Evolutionary conservation across 1,140 invertebrate genomes (phyloP).

Genomic region (Chelonus insularis): DNA sequence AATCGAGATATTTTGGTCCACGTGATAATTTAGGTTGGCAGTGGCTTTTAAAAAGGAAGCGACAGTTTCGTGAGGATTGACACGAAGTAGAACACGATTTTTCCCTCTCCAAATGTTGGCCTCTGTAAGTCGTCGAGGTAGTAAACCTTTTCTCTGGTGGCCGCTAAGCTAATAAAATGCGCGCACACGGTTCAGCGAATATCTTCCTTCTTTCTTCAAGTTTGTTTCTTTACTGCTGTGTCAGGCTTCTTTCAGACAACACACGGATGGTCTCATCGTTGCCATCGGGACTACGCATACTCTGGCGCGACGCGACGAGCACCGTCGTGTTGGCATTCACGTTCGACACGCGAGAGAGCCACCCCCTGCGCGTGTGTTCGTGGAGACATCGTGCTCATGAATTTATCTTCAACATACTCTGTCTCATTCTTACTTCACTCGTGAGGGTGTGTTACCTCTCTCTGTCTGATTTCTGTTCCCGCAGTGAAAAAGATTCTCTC

Average conservation of each 20-base stretch:
- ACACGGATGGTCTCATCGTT: neutral
- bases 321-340: conserved; percentile 19
- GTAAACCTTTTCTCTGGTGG: conserved; percentile 15
- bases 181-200: conserved; percentile 27
- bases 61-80: conserved; percentile 4
- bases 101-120: neutral
- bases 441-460: neutral
- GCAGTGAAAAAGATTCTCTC: conserved; percentile 7
- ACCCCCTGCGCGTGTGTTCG: conserved; percentile 27
- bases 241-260: neutral
- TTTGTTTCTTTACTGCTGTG: neutral
- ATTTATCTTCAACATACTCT: conserved; percentile 39
- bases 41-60: neutral
- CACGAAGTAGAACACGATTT: conserved; percentile 5
- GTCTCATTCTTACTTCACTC: conserved; percentile 3
- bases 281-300: conserved; percentile 5
- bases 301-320: conserved; percentile 10
- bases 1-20: neutral
- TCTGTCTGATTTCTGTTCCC: conserved; percentile 8
- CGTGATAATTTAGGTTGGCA: neutral
- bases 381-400: conserved; percentile 49
- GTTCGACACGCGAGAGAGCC: conserved; percentile 16
- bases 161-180: conserved; percentile 44
- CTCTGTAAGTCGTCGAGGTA: neutral
- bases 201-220: neutral